Evolutionary conservation across 2,888 invertebrate species (phyloP).

Genomic region (Drosophila lacicola): DNA sequence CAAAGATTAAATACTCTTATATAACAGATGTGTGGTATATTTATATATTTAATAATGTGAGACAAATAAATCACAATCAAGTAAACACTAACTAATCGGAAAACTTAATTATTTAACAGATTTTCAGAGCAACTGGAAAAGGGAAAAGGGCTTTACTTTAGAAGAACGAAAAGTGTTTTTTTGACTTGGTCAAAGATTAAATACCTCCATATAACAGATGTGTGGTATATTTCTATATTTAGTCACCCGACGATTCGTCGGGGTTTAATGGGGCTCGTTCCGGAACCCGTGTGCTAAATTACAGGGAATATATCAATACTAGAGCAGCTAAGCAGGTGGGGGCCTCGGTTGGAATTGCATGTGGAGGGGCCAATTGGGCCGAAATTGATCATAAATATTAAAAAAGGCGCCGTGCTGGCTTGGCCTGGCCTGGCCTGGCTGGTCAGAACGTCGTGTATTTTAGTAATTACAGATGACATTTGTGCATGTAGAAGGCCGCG

Average conservation of each 20-base stretch:
- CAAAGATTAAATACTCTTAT: too few species aligned
- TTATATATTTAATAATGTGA: too few species aligned
- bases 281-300: slow-evolving; percentile 23
- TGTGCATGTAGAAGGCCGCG: slow-evolving; percentile 7
- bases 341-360: not conserved
- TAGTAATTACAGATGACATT: slow-evolving; percentile 49
- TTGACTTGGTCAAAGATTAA: too few species aligned
- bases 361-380: not conserved
- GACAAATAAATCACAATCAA: too few species aligned
- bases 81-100: too few species aligned
- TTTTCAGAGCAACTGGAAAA: not conserved
- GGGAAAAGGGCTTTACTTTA: not conserved
- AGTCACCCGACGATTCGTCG: too few species aligned
- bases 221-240: too few species aligned
- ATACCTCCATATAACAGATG: too few species aligned
- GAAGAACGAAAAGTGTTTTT: not conserved
- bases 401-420: slow-evolving; percentile 30
- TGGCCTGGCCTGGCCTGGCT: too few species aligned
- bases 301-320: slow-evolving; percentile 44
- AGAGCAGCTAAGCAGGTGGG: slow-evolving; percentile 4
- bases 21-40: too few species aligned
- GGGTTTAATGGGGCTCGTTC: too few species aligned
- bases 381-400: slow-evolving; percentile 68
- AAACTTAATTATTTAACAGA: not conserved
- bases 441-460: slow-evolving; percentile 23